A percentile compares a stretch with the other conserved stretches of the same genome.
Conservation (phyloP, 1,140 invertebrate genomes). For the Propsilocerus akamusi region DNA sequence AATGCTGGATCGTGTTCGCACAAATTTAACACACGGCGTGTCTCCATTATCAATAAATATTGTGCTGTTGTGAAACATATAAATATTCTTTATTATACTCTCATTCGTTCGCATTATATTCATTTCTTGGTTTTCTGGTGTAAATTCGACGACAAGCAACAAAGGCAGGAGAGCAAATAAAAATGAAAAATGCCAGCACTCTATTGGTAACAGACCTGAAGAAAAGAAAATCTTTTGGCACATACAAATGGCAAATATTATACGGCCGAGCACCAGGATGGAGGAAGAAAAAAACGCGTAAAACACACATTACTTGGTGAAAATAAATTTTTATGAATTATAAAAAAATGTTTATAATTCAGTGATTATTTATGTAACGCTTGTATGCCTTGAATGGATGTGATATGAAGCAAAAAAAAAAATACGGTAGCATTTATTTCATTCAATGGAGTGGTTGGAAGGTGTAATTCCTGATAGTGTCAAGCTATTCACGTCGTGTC, state of each 20-base stretch:
- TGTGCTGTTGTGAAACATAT: too few species aligned
- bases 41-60: too few species aligned
- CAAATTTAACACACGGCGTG: too few species aligned
- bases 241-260: neutral
- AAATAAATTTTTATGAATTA: slow-evolving; percentile 4
- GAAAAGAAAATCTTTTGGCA: neutral
- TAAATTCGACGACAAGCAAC: neutral
- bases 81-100: slow-evolving; percentile 4
- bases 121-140: neutral
- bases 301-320: neutral
- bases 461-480: too few species aligned
- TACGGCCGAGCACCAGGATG: neutral
- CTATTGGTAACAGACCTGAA: too few species aligned
- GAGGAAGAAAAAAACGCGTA: neutral
- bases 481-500: too few species aligned
- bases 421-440: neutral
- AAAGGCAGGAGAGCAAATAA: neutral
- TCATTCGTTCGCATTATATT: neutral
- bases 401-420: neutral
- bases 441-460: too few species aligned
- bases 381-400: neutral
- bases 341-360: neutral
- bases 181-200: slow-evolving; percentile 3
- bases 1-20: too few species aligned
- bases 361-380: neutral